Evolutionary conservation across 2,797 vertebrate species (phyloP).

Genomic region (Falco columbarius): DNA sequence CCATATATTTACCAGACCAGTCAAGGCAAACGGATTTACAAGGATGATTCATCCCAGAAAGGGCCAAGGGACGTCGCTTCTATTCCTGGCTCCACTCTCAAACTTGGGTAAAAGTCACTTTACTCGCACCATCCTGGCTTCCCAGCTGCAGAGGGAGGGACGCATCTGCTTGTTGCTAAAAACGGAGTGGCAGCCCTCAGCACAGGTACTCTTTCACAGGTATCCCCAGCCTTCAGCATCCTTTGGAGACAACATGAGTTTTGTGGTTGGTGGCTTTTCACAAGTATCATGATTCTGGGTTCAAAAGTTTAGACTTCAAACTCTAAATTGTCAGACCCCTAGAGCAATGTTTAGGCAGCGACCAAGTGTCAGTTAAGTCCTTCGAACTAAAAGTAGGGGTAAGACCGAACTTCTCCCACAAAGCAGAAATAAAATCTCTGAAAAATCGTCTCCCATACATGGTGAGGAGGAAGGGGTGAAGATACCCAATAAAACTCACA

Average conservation of each 20-base stretch:
- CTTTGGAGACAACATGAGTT: neutral
- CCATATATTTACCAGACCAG: conserved; percentile 67
- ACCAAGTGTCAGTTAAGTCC: neutral
- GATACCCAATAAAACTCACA: neutral
- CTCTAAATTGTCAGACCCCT: neutral
- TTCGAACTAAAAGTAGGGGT: neutral
- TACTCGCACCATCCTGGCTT: neutral
- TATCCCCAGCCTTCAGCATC: neutral
- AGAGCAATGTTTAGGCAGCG: rapidly evolving
- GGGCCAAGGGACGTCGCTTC: conserved; percentile 34
- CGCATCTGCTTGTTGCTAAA: neutral
- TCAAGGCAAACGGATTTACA: conserved; percentile 61
- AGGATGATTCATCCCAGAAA: conserved; percentile 67
- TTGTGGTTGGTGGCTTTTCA: neutral
- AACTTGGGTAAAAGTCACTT: conserved; percentile 57
- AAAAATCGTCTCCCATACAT: neutral
- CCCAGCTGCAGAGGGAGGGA: neutral
- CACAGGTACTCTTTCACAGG: neutral
- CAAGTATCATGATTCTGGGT: neutral
- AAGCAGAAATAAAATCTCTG: neutral
- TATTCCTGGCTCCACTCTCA: conserved; percentile 38
- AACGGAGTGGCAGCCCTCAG: neutral
- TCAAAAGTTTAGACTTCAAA: neutral
- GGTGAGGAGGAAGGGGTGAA: neutral
- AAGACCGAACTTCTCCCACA: neutral